Conservation (phyloP, 2,888 invertebrate species). For the Campoletis raptor region DNA sequence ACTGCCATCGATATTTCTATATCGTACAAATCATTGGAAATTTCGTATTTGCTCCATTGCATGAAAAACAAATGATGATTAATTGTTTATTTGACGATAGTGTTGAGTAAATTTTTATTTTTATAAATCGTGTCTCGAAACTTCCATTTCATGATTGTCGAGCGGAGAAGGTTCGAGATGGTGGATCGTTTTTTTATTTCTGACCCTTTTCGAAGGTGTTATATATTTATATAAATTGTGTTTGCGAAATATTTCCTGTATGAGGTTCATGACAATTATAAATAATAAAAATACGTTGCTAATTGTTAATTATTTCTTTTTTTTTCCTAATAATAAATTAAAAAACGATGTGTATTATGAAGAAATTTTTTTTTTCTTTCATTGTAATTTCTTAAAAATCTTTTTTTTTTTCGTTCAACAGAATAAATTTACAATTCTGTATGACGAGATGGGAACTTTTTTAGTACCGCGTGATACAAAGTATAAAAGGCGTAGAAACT, state of each 20-base stretch:
- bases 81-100: background rate
- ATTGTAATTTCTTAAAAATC: background rate
- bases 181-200: background rate
- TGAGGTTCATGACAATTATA: background rate
- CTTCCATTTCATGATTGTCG: constrained; percentile 52
- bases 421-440: constrained; percentile 89
- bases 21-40: background rate
- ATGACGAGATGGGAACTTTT: constrained; percentile 93
- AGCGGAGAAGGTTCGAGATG: constrained; percentile 23
- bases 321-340: background rate
- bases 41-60: background rate
- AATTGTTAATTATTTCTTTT: background rate
- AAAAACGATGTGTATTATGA: background rate
- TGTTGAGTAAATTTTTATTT: background rate
- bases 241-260: constrained; percentile 27
- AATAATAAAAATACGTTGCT: background rate
- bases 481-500: constrained; percentile 95
- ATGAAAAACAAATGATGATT: background rate
- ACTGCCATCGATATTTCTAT: background rate
- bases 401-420: background rate
- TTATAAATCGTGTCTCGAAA: constrained; percentile 6
- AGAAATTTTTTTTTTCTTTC: background rate
- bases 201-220: background rate
- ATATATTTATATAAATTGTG: constrained; percentile 16
- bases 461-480: constrained; percentile 91